phyloP scores from a whole-genome alignment of 2,113 vertebrate genomes.

The Tragelaphus imberbis region DNA sequence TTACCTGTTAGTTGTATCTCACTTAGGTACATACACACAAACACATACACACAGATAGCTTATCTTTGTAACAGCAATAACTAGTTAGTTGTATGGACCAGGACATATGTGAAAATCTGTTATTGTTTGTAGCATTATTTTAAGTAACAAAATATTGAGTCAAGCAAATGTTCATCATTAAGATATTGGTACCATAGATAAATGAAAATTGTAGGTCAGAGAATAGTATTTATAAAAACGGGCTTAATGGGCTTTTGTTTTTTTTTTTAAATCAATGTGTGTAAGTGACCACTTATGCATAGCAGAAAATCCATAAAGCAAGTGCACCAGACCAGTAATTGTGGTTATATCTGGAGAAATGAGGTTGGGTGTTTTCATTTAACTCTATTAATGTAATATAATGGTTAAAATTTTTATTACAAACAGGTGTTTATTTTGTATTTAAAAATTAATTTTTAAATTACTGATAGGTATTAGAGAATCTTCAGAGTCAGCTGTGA shows the following conservation, averaged over 20 bases:
- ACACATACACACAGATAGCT: background rate
- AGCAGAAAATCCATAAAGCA: background rate
- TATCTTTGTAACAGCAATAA: background rate
- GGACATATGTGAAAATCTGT: background rate
- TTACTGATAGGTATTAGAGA: background rate
- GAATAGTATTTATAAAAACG: background rate
- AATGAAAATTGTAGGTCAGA: background rate
- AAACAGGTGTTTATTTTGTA: background rate
- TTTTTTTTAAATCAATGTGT: background rate
- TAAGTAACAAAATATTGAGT: background rate
- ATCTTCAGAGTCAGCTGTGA: background rate
- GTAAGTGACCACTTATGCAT: background rate
- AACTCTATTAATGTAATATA: background rate
- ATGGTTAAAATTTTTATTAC: background rate
- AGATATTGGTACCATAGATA: background rate
- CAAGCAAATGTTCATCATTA: background rate
- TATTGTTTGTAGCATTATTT: background rate
- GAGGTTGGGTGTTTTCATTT: background rate
- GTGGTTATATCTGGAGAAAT: background rate
- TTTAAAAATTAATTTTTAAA: background rate
- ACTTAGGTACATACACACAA: background rate
- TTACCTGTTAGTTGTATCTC: background rate
- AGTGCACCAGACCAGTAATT: background rate
- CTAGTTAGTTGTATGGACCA: background rate
- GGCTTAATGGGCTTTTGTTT: background rate